Conservation (phyloP, 2,113 vertebrate genomes). For the Ornithorhynchus anatinus region DNA sequence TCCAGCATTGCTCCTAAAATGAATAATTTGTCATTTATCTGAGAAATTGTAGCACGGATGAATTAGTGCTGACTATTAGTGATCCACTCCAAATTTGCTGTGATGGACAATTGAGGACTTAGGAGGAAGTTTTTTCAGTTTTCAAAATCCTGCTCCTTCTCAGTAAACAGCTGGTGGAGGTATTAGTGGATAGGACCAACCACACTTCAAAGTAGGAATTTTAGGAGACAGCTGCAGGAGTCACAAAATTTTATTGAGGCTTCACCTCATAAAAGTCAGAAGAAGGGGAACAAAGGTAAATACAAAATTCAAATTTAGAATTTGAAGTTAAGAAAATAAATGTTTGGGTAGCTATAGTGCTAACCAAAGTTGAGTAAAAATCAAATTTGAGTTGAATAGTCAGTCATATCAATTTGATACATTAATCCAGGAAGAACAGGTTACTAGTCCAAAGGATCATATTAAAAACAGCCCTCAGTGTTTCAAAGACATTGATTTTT, state of each 20-base stretch:
- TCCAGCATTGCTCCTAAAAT: not conserved
- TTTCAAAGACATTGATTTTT: not conserved
- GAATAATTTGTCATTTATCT: not conserved
- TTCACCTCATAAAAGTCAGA: conserved; percentile 17
- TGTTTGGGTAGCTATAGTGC: not conserved
- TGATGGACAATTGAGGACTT: not conserved
- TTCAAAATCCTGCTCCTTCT: not conserved
- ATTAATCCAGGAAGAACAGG: not conserved
- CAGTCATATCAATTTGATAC: not conserved
- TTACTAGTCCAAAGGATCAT: not conserved
- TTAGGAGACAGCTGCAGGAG: conserved; percentile 9
- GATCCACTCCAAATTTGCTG: not conserved
- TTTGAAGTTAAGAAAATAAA: not conserved
- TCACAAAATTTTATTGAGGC: conserved; percentile 1
- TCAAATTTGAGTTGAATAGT: not conserved
- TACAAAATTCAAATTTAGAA: not conserved
- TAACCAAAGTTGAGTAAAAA: not conserved
- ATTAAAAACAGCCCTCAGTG: not conserved
- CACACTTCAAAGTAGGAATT: not conserved
- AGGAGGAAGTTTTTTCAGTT: not conserved
- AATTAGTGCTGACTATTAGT: not conserved
- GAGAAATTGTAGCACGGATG: not conserved
- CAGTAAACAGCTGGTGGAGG: not conserved
- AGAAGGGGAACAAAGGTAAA: not conserved
- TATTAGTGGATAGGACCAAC: not conserved